Evolutionary conservation across 2,888 invertebrate genomes (phyloP).

Genomic region (Trissonchulus latispiculum): DNA sequence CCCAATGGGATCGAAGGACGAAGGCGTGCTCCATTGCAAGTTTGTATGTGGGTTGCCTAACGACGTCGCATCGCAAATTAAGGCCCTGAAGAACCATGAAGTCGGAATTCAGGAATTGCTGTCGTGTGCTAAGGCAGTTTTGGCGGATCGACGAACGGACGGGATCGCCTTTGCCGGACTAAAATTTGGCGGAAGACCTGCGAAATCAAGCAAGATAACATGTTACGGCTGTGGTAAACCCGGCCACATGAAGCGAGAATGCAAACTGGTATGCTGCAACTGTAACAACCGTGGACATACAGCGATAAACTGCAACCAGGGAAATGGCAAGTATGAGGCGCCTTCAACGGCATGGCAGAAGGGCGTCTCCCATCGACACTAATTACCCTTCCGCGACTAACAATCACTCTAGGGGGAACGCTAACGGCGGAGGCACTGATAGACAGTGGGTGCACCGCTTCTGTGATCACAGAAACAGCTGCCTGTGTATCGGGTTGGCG

Average conservation of each 20-base stretch:
- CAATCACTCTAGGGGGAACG: background rate
- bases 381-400: background rate
- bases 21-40: too few relatives aligned
- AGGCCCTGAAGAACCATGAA: background rate
- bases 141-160: background rate
- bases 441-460: background rate
- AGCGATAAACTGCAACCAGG: background rate
- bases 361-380: background rate
- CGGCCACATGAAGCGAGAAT: slow-evolving; percentile 1
- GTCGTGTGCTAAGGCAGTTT: background rate
- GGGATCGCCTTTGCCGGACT: background rate
- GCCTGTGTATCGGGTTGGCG: background rate
- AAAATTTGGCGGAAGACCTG: background rate
- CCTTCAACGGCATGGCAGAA: background rate
- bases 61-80: slow-evolving; percentile 1
- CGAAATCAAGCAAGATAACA: background rate
- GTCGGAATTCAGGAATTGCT: background rate
- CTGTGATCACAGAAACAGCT: background rate
- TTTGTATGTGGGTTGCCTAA: slow-evolving; percentile 5
- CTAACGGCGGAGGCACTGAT: background rate
- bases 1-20: too few relatives aligned
- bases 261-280: background rate
- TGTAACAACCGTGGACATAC: background rate
- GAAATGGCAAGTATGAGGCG: background rate
- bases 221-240: background rate